Percentiles rank a stretch among this genome's conserved stretches.
Evolutionary conservation across 2,113 vertebrate species (phyloP).

Genomic region (Sigmodon hispidus): DNA sequence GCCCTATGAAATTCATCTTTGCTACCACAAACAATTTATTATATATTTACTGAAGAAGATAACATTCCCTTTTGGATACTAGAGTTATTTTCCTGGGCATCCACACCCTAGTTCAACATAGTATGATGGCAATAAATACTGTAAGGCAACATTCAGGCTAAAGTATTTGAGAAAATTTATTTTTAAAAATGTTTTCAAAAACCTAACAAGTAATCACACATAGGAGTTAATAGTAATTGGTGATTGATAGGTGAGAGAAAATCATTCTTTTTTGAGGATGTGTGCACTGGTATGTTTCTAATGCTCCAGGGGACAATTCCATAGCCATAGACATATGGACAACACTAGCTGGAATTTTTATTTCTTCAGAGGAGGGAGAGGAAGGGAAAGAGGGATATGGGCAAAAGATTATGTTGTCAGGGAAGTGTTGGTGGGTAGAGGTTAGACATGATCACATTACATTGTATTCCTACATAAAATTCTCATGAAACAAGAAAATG

Average conservation of each 20-base stretch:
- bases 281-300: not conserved
- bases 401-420: not conserved
- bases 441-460: too few relatives aligned
- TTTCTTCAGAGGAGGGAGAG: too few relatives aligned
- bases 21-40: not conserved
- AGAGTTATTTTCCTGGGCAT: not conserved
- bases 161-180: not conserved
- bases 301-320: too few relatives aligned
- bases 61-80: not conserved
- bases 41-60: conserved; percentile 1
- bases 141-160: not conserved
- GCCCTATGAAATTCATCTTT: not conserved
- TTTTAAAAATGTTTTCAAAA: not conserved
- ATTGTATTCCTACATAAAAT: too few relatives aligned
- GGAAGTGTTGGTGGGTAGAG: too few relatives aligned
- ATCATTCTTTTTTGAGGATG: not conserved
- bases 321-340: too few relatives aligned
- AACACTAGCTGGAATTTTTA: not conserved
- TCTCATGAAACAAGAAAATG: not conserved
- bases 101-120: not conserved
- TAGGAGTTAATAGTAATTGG: not conserved
- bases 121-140: not conserved
- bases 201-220: not conserved
- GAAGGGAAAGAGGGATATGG: not conserved
- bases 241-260: not conserved